phyloP scores from a whole-genome alignment of 2,888 invertebrate genomes.

The Leptopilina drosophilae region DNA sequence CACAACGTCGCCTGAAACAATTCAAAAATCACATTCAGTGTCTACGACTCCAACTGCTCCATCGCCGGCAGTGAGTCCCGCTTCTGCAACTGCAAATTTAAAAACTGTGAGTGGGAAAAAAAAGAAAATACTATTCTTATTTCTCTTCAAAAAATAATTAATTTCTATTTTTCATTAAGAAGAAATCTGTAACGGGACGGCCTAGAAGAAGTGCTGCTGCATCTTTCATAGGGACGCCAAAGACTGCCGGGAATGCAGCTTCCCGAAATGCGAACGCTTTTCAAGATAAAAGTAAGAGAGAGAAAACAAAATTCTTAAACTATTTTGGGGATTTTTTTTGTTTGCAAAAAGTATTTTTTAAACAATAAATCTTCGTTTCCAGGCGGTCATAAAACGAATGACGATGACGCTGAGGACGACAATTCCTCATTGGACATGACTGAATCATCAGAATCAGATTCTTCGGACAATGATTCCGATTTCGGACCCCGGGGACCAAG shows the following conservation, averaged over 20 bases:
- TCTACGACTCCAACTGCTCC: conserved; percentile 46
- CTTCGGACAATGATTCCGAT: conserved; percentile 73
- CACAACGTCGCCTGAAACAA: conserved; percentile 65
- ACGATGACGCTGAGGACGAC: conserved; percentile 64
- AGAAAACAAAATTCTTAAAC: too few species aligned
- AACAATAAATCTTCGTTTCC: conserved; percentile 30
- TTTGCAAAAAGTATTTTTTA: not conserved
- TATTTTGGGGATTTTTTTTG: not conserved
- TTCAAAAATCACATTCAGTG: conserved; percentile 58
- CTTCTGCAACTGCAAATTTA: conserved; percentile 48
- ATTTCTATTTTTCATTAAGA: not conserved
- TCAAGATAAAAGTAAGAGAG: conserved; percentile 2
- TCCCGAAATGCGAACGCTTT: conserved; percentile 49
- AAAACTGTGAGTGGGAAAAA: conserved; percentile 55
- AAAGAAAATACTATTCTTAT: not conserved
- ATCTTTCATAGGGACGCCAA: conserved; percentile 50
- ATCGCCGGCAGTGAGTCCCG: conserved; percentile 42
- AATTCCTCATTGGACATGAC: conserved; percentile 63
- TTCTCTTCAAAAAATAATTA: conserved; percentile 14
- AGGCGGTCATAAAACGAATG: conserved; percentile 54
- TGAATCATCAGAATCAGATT: conserved; percentile 72
- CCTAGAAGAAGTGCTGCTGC: conserved; percentile 48
- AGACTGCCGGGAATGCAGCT: conserved; percentile 49
- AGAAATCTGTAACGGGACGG: conserved; percentile 40
- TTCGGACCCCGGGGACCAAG: conserved; percentile 71